Conservation (phyloP, 1,140 invertebrate genomes). For the Anastatus disparis region DNA sequence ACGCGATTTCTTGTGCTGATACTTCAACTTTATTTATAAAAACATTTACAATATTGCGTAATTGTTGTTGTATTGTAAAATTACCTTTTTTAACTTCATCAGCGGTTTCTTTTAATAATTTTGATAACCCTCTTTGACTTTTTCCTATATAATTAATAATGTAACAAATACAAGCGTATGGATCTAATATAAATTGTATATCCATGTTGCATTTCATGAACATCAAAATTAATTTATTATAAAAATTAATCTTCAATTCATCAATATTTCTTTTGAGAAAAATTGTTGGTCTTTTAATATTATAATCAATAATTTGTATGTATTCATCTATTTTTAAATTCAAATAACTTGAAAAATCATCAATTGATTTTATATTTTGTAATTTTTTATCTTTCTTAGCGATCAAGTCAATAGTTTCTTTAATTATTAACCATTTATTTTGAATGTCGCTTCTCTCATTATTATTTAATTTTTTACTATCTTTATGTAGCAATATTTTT, state of each 20-base stretch:
- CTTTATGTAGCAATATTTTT: slow-evolving; percentile 34
- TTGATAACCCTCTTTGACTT: slow-evolving; percentile 17
- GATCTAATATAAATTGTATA: too few relatives aligned
- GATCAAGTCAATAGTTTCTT: neutral
- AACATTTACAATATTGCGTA: slow-evolving; percentile 12
- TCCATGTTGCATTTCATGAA: too few relatives aligned
- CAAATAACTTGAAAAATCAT: neutral
- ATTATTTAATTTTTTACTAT: slow-evolving; percentile 1
- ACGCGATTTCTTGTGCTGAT: slow-evolving; percentile 15
- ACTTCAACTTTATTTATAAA: slow-evolving; percentile 17
- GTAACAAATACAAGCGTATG: too few relatives aligned
- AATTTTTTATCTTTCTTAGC: neutral
- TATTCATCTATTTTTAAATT: neutral
- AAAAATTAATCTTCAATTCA: slow-evolving; percentile 33
- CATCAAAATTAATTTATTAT: slow-evolving; percentile 35
- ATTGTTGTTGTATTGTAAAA: slow-evolving; percentile 21
- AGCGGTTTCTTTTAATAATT: slow-evolving; percentile 14
- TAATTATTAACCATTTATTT: neutral
- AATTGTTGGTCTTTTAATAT: slow-evolving; percentile 19
- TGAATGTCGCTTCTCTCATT: neutral
- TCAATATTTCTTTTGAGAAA: slow-evolving; percentile 29
- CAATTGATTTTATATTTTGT: neutral
- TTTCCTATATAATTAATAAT: slow-evolving; percentile 24
- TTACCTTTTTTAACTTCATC: too few relatives aligned
- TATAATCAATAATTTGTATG: neutral